These are phyloP conservation scores for Phyllotis vaccarum DNA, from an alignment of 2,797 vertebrate genomes.

Conservation along the genomic window DNA sequence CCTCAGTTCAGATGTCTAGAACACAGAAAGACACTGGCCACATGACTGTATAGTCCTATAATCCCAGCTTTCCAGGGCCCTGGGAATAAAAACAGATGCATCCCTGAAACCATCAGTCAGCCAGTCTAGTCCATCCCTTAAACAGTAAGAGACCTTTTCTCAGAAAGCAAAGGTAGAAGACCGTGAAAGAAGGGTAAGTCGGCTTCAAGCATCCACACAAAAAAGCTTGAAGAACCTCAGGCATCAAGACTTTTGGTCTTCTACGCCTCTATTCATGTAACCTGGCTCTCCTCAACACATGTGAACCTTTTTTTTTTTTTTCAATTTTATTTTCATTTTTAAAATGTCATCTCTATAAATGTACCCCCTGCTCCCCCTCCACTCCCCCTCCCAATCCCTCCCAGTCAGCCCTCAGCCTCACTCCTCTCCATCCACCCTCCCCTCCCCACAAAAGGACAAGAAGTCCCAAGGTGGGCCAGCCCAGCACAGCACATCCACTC, in stretches of 20 bases:
- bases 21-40: background rate
- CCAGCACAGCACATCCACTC: too few species aligned
- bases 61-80: background rate
- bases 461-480: too few species aligned
- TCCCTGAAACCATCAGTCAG: background rate
- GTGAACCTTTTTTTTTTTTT: too few species aligned
- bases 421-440: too few species aligned
- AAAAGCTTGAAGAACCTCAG: background rate
- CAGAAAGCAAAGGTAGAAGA: background rate
- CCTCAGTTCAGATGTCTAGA: background rate
- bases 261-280: background rate
- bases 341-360: too few species aligned
- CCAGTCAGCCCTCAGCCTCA: too few species aligned
- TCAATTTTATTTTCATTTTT: too few species aligned
- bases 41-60: background rate
- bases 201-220: background rate
- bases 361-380: too few species aligned
- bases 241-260: background rate
- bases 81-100: background rate
- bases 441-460: too few species aligned
- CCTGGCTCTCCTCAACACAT: fast-evolving
- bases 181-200: too few species aligned
- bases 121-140: too few species aligned
- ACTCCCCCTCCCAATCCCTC: too few species aligned
- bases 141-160: background rate